Evolutionary conservation across 2,113 vertebrate species (phyloP), one percentile per base, ranked within the genome.

Genomic region (Bubalus kerabau): DNA sequence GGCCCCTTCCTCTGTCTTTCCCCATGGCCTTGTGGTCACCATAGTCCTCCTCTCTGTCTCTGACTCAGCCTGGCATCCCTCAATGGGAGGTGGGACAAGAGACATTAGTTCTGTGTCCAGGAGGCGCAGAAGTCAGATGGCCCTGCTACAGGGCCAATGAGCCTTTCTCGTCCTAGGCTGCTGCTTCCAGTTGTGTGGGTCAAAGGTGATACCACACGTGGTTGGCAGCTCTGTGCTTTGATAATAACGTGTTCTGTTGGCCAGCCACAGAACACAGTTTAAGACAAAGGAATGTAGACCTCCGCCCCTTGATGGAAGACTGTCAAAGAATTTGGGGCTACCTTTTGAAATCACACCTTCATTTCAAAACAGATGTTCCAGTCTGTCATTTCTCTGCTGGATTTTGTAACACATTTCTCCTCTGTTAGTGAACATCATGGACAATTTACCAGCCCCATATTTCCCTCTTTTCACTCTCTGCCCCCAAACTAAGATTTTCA

Each of bases 201-300:
- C 1, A 4, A 3, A 52, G 50, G 21, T 92, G 62, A 6, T 14
- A 8, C 8, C 8, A 1, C 24, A 15, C 0, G 1, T 50, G 26
- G 50, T 6, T 2, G 0, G 48, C 36, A 23, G 36, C 36, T 54
- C 60, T 24, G 2, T 43, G 48, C 43, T 74, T 91, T 10, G 64
- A 52, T 36, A 71, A 36, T 36, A 40, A 40, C 13, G 1, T 17
- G 32, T 40, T 59, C 52, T 52, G 50, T 43, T 43, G 26, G 14
- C 50, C 76, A 26, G 14, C 60, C 36, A 46, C 78, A 89, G 54
- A 71, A 48, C 14, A 54, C 19, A 64, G 54, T 32, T 83, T 14
- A 32, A 76, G n/a, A 60, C 23, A 28, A 50, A 24, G 84, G 9
- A 11, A 5, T n/a, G 17, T 23, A 13, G 13, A 23, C 13, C 23